These are phyloP conservation scores for Bubalus kerabau DNA, from an alignment of 2,113 vertebrate genomes.

Conservation along the genomic window DNA sequence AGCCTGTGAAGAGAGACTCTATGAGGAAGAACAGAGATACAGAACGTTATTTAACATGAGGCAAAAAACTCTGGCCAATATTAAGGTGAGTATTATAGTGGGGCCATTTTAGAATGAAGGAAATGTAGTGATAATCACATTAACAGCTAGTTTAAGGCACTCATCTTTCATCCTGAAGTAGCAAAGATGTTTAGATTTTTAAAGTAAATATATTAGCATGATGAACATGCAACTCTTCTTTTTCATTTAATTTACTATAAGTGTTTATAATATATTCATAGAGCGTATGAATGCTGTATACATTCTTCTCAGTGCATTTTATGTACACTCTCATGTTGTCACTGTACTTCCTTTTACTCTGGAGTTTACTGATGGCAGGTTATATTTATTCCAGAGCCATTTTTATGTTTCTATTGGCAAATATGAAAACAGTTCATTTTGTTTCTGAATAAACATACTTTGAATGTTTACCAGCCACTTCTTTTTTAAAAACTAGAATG, in stretches of 20 bases:
- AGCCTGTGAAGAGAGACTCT: not conserved
- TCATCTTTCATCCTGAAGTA: not conserved
- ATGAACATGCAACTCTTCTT: not conserved
- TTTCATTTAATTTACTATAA: not conserved
- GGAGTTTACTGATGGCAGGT: not conserved
- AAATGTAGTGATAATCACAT: not conserved
- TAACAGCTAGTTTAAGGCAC: not conserved
- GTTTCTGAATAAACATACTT: not conserved
- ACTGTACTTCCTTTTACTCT: not conserved
- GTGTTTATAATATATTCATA: not conserved
- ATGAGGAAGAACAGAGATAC: not conserved
- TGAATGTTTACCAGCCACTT: not conserved
- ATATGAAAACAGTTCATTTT: not conserved
- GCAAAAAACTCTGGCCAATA: not conserved
- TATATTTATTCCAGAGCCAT: not conserved
- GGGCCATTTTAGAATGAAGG: not conserved
- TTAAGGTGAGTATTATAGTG: conserved; percentile 44
- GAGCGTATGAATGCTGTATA: not conserved
- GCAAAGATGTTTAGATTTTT: not conserved
- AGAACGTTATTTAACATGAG: not conserved
- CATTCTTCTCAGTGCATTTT: not conserved
- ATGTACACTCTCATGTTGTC: not conserved
- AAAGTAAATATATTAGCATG: not conserved
- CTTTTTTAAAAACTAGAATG: not conserved
- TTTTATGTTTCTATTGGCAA: not conserved